Evolutionary conservation across 2,888 invertebrate species (phyloP), one percentile per base, ranked within the genome.

Genomic region (Volucella inflata): DNA sequence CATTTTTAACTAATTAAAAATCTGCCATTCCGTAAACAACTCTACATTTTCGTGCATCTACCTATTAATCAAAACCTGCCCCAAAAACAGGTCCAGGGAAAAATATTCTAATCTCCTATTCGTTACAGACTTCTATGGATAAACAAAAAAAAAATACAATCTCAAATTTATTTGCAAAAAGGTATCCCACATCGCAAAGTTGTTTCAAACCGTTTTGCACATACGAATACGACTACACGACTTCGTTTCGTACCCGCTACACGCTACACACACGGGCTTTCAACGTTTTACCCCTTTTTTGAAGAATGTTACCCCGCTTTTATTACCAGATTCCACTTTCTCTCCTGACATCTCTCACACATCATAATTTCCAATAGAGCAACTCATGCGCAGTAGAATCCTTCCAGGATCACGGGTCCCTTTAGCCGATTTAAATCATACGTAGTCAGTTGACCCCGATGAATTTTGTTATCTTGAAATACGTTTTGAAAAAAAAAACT

Each of bases 401-500:
- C 36, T 85, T 85, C 85, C 81, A 85, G 77, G 62, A 76, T 62
- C 51, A 85, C 48, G 51, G 64, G 72, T 81, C 85, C 65, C 57
- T 64, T 64, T 8, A 65, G 67, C 60, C 76, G 80, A 67, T 85
- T 80, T 62, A 80, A 72, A 85, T 46, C 48, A 48, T 81, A 75
- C 75, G 71, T 48, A 81, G 79, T 76, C 68, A 81, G 67, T 72
- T 77, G 85, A 85, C 85, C 85, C 77, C 81, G 60, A 76, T 77
- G 81, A 62, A 72, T 68, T 77, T 38, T 48, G 12, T 42, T 55
- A 57, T 0, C 51, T 44, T n/a, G 50, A 62, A 64, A 74, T 30
- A 30, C 6, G 30, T 30, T 30, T 30, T 6, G 21, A 46, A 38
- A 70, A 64, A 12, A 36, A 9, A 62, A 44, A 78, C 42, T 38